phyloP scores from a whole-genome alignment of 2,888 invertebrate species.

The Colletes collaris region DNA sequence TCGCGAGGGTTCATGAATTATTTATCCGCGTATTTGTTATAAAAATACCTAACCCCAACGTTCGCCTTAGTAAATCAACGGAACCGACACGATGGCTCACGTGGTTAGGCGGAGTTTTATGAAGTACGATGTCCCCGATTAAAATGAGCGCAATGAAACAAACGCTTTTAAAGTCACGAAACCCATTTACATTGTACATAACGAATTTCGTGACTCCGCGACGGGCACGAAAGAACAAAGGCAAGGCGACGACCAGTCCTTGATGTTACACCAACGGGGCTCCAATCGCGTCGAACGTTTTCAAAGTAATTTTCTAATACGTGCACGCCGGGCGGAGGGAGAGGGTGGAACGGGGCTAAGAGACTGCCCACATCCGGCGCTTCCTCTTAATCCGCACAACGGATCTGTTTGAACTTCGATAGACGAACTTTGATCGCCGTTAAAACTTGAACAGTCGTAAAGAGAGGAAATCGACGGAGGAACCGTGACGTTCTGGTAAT shows the following conservation, averaged over 20 bases:
- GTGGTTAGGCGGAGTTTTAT: slow-evolving; percentile 52
- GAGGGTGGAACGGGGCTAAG: too few species aligned
- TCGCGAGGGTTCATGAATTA: slow-evolving; percentile 15
- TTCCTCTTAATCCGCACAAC: too few species aligned
- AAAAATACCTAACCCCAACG: slow-evolving; percentile 26
- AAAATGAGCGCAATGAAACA: slow-evolving; percentile 64
- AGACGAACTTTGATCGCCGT: not conserved
- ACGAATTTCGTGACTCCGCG: slow-evolving; percentile 67
- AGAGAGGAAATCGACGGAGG: not conserved
- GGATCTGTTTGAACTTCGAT: not conserved
- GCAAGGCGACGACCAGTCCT: slow-evolving; percentile 48
- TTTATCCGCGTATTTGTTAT: slow-evolving; percentile 28
- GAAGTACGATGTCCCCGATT: slow-evolving; percentile 63
- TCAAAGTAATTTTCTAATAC: slow-evolving; percentile 26
- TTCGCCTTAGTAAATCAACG: slow-evolving; percentile 26
- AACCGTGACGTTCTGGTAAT: too few species aligned
- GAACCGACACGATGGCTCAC: slow-evolving; percentile 40
- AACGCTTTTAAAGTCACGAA: slow-evolving; percentile 64
- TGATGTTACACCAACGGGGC: slow-evolving; percentile 51
- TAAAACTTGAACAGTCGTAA: not conserved
- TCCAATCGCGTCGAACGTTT: slow-evolving; percentile 19
- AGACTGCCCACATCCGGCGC: too few species aligned
- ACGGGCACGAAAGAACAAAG: slow-evolving; percentile 50
- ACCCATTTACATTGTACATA: slow-evolving; percentile 55
- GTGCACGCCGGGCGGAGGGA: not conserved